phyloP scores from a whole-genome alignment of 1,140 invertebrate species.

The Danaus melanippus region DNA sequence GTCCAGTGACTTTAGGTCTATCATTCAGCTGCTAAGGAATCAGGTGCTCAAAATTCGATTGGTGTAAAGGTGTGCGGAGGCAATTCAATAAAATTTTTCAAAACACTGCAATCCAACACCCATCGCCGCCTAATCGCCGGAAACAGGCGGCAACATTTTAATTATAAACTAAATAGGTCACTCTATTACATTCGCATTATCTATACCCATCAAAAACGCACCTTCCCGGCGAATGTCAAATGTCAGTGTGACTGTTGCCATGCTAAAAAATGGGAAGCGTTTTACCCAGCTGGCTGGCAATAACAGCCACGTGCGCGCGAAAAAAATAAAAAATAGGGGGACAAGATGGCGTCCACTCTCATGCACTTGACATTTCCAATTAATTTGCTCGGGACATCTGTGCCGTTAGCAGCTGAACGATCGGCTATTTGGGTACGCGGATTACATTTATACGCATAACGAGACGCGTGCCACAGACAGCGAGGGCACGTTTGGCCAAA shows the following conservation, averaged over 20 bases:
- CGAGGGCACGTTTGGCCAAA: conserved; percentile 23
- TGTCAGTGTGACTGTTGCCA: conserved; percentile 49
- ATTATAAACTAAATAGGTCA: conserved; percentile 61
- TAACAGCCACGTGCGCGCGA: conserved; percentile 56
- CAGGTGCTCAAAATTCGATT: conserved; percentile 59
- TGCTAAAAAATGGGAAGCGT: conserved; percentile 44
- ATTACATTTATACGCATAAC: conserved; percentile 48
- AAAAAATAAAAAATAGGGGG: conserved; percentile 55
- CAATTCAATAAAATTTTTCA: conserved; percentile 42
- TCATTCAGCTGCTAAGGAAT: conserved; percentile 51
- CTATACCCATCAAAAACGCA: conserved; percentile 44
- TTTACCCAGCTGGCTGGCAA: conserved; percentile 61
- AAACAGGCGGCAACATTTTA: conserved; percentile 54
- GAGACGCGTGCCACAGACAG: conserved; percentile 28
- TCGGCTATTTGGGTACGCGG: conserved; percentile 51
- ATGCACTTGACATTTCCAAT: conserved; percentile 72
- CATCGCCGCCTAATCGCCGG: conserved; percentile 54
- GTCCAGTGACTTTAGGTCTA: conserved; percentile 30
- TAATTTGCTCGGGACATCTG: conserved; percentile 70
- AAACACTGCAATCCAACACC: conserved; percentile 32
- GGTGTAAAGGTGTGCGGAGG: conserved; percentile 52
- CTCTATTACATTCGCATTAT: conserved; percentile 51
- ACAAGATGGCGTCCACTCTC: conserved; percentile 57
- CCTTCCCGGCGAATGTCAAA: conserved; percentile 42
- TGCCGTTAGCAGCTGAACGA: conserved; percentile 63